Percentiles rank a stretch among this genome's conserved stretches.
Conservation (phyloP, 35 echinoderm and acorn worm genomes). For the Heliocidaris erythrogramma region DNA sequence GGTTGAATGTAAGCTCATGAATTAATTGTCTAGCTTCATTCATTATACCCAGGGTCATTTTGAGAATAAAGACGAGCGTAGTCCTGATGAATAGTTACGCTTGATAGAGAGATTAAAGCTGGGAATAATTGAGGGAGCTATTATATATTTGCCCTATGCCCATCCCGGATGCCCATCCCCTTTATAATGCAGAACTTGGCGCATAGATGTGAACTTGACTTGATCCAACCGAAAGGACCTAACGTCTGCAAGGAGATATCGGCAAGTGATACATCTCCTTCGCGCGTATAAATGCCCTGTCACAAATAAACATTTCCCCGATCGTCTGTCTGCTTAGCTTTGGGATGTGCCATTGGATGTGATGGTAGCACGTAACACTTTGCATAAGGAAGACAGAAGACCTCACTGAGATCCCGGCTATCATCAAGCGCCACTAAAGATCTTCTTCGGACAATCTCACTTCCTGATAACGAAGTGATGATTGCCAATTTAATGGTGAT, state of each 20-base stretch:
- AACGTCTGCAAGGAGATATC: background rate
- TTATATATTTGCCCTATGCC: background rate
- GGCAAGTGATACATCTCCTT: background rate
- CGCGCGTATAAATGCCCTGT: background rate
- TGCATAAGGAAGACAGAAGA: background rate
- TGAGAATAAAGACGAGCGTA: background rate
- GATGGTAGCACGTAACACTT: background rate
- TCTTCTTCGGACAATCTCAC: background rate
- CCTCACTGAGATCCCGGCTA: background rate
- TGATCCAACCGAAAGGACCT: background rate
- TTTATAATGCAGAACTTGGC: background rate
- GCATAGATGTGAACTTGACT: background rate
- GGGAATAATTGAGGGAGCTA: background rate
- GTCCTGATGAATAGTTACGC: background rate
- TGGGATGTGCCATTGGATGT: constrained; percentile 1
- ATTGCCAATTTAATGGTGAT: constrained; percentile 18
- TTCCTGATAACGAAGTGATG: background rate
- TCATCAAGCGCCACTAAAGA: constrained; percentile 16
- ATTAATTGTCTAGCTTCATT: background rate
- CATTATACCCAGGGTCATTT: background rate
- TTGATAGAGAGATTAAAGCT: background rate
- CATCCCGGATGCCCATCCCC: too few relatives aligned
- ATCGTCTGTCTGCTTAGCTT: background rate
- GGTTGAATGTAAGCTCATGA: background rate
- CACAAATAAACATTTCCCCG: background rate